Percentiles rank a stretch among this genome's conserved stretches.
These are phyloP conservation scores for Ctenicera cuprea DNA, from an alignment of 2,888 invertebrate genomes.

Conservation along the genomic window DNA sequence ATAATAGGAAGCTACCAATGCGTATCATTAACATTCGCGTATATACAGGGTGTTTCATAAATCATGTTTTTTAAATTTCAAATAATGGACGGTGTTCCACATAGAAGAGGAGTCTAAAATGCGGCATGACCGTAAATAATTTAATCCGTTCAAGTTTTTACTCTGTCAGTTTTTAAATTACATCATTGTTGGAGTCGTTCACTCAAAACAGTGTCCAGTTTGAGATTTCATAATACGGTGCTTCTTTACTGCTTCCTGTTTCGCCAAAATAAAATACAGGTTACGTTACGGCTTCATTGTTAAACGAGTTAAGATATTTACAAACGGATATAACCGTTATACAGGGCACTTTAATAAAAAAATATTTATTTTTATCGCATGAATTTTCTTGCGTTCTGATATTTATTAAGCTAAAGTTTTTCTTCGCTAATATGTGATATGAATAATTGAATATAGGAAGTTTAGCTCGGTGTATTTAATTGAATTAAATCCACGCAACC, in stretches of 20 bases:
- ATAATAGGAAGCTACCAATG: too few relatives aligned
- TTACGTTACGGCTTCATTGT: slow-evolving; percentile 31
- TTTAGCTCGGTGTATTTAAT: not conserved
- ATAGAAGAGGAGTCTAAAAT: too few relatives aligned
- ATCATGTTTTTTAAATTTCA: too few relatives aligned
- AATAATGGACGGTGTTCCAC: too few relatives aligned
- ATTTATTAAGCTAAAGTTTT: too few relatives aligned
- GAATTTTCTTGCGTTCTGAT: too few relatives aligned
- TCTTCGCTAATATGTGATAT: not conserved
- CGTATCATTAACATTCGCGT: too few relatives aligned
- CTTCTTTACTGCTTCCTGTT: slow-evolving; percentile 34
- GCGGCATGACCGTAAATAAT: not conserved
- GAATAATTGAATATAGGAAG: too few relatives aligned
- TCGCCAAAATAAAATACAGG: slow-evolving; percentile 33
- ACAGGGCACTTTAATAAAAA: not conserved
- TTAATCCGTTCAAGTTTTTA: not conserved
- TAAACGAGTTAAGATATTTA: not conserved
- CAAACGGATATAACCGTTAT: too few relatives aligned
- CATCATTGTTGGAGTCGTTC: slow-evolving; percentile 10
- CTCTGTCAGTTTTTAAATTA: not conserved
- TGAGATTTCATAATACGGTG: slow-evolving; percentile 23
- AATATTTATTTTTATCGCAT: too few relatives aligned
- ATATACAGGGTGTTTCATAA: too few relatives aligned
- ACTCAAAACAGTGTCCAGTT: slow-evolving; percentile 22
- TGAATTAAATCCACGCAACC: slow-evolving; percentile 3